Percentiles rank a stretch among this genome's conserved stretches.
Evolutionary conservation across 1,140 invertebrate genomes (phyloP).

Genomic region (Dryas iulia): DNA sequence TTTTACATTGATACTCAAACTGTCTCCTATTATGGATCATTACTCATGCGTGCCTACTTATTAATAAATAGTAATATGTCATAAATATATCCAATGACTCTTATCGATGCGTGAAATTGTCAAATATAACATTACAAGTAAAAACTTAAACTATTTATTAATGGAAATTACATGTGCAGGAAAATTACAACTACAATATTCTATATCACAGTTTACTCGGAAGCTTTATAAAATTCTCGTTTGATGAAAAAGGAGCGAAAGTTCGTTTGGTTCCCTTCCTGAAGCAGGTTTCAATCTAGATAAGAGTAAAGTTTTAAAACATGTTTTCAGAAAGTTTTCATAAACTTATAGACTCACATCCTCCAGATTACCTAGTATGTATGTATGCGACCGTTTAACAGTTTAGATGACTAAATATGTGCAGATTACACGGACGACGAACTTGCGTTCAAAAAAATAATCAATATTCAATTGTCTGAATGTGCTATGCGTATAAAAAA

Average conservation of each 20-base stretch:
- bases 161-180: too few relatives aligned
- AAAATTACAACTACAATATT: background rate
- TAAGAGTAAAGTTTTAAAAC: conserved; percentile 32
- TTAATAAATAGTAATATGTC: conserved; percentile 48
- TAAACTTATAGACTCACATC: conserved; percentile 13
- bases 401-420: conserved; percentile 41
- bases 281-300: conserved; percentile 32
- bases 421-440: conserved; percentile 58
- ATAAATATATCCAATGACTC: background rate
- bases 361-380: background rate
- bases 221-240: conserved; percentile 20
- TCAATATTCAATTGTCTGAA: conserved; percentile 53
- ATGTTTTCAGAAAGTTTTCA: conserved; percentile 32
- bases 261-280: conserved; percentile 23
- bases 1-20: conserved; percentile 61
- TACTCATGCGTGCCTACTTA: conserved; percentile 67
- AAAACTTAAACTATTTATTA: too few relatives aligned
- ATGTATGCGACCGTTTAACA: conserved; percentile 38
- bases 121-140: background rate
- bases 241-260: conserved; percentile 32
- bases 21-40: conserved; percentile 71
- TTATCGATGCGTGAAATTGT: background rate
- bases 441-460: conserved; percentile 53
- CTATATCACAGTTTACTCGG: conserved; percentile 10
- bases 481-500: conserved; percentile 44